Conservation (phyloP, 2,113 vertebrate genomes). For the Epinephelus moara region DNA sequence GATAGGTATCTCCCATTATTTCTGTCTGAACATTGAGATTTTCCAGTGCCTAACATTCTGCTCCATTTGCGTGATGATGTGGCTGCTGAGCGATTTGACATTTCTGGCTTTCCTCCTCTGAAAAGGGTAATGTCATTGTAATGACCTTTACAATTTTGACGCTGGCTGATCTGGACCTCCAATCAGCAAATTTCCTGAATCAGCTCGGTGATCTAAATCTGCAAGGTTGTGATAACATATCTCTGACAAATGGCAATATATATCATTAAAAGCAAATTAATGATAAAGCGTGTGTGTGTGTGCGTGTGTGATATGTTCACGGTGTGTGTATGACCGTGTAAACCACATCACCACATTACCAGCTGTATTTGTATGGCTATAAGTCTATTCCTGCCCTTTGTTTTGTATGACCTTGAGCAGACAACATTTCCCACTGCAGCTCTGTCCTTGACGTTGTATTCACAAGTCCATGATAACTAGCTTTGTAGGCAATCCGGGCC, state of each 20-base stretch:
- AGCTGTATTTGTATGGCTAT: conserved; percentile 31
- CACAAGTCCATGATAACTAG: conserved; percentile 34
- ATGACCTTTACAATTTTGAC: conserved; percentile 82
- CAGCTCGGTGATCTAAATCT: conserved; percentile 41
- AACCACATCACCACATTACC: conserved; percentile 33
- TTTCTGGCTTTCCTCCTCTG: conserved; percentile 67
- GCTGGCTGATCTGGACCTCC: conserved; percentile 48
- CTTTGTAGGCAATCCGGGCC: conserved; percentile 18
- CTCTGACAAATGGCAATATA: conserved; percentile 17
- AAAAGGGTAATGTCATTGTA: conserved; percentile 84
- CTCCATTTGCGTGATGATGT: conserved; percentile 63
- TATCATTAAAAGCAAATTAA: background rate
- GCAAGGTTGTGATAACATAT: conserved; percentile 37
- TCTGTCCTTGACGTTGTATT: conserved; percentile 46
- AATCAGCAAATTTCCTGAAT: conserved; percentile 59
- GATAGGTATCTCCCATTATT: conserved; percentile 56
- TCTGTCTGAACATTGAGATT: conserved; percentile 40
- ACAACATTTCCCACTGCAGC: conserved; percentile 52
- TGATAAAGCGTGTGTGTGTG: background rate
- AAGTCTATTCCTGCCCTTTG: conserved; percentile 43
- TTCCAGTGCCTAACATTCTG: conserved; percentile 32
- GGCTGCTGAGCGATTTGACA: conserved; percentile 64
- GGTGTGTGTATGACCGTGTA: background rate
- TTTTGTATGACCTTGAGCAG: conserved; percentile 81
- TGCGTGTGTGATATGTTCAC: background rate